Evolutionary conservation across 2,113 vertebrate genomes (phyloP).

Genomic region (Entomyzon cyanotis): DNA sequence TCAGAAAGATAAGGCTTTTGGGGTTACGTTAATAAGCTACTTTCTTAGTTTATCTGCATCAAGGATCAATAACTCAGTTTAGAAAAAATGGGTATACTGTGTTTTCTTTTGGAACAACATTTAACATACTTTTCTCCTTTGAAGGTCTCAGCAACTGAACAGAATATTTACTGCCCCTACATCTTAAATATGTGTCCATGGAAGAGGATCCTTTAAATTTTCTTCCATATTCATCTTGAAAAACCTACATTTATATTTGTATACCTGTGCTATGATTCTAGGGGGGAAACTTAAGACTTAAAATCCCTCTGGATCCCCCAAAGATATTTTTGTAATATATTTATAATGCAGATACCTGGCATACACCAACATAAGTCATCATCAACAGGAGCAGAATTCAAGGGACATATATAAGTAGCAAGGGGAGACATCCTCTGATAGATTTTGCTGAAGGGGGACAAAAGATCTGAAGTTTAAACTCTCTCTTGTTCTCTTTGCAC

Average conservation of each 20-base stretch:
- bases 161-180: background rate
- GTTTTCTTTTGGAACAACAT: background rate
- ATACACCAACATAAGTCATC: background rate
- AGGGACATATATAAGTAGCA: background rate
- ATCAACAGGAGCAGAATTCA: background rate
- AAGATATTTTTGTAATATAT: background rate
- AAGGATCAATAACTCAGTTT: background rate
- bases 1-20: background rate
- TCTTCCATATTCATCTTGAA: background rate
- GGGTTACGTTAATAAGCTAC: background rate
- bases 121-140: background rate
- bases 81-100: background rate
- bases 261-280: background rate
- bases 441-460: background rate
- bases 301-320: background rate
- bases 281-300: background rate
- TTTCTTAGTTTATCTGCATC: background rate
- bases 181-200: background rate
- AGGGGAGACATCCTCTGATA: background rate
- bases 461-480: background rate
- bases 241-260: background rate
- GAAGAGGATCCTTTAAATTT: background rate
- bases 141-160: background rate
- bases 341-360: background rate
- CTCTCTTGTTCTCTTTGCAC: background rate